Percentiles rank a stretch among this genome's conserved stretches.
Evolutionary conservation across 2,888 invertebrate genomes (phyloP).

Genomic region (Spialia ferax): DNA sequence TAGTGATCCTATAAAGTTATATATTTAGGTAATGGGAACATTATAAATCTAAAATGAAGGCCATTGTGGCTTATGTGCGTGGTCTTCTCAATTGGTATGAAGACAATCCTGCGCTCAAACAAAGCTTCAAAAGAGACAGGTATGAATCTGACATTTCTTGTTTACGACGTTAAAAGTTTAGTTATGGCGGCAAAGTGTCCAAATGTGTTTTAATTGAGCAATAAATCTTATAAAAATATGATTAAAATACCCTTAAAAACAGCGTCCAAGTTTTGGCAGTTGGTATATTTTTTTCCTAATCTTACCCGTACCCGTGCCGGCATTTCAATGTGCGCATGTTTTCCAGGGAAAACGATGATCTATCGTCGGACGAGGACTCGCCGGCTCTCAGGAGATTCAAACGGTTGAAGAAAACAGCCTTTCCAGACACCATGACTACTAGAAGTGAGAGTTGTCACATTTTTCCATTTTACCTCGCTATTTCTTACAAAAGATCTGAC

Average conservation of each 20-base stretch:
- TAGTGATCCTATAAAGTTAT: constrained; percentile 37
- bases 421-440: constrained; percentile 67
- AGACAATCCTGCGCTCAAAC: constrained; percentile 61
- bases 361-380: constrained; percentile 72
- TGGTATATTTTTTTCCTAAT: constrained; percentile 46
- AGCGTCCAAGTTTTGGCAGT: constrained; percentile 79
- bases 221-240: constrained; percentile 53
- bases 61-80: constrained; percentile 75
- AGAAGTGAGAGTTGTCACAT: constrained; percentile 58
- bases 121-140: constrained; percentile 82
- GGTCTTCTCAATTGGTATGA: constrained; percentile 72
- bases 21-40: constrained; percentile 70
- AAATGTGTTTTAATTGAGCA: constrained; percentile 44
- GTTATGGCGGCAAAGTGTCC: constrained; percentile 82
- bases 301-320: background rate
- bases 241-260: constrained; percentile 68
- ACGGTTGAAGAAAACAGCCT: constrained; percentile 66
- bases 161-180: constrained; percentile 74
- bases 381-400: constrained; percentile 74
- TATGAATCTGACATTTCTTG: constrained; percentile 73
- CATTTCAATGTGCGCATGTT: constrained; percentile 39
- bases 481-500: background rate
- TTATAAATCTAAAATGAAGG: constrained; percentile 74
- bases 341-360: constrained; percentile 74
- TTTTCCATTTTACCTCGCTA: background rate